Evolutionary conservation across 2,113 vertebrate genomes (phyloP).

Genomic region (Nibea coibor): DNA sequence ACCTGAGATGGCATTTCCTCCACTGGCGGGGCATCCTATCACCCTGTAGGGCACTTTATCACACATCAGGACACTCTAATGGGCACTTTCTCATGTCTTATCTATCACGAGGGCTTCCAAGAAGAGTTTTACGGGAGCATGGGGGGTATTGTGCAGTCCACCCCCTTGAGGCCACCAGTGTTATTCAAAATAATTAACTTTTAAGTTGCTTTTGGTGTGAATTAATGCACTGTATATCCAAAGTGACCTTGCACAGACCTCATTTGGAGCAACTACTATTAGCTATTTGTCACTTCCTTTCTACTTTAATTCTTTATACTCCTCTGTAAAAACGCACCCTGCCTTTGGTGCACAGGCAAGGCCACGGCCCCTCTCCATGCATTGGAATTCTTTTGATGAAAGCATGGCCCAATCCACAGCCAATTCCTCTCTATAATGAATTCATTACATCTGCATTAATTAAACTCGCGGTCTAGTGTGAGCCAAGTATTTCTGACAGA

Average conservation of each 20-base stretch:
- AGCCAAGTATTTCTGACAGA: slow-evolving; percentile 75
- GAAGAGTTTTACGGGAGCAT: too few relatives aligned
- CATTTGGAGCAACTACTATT: not conserved
- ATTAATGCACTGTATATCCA: not conserved
- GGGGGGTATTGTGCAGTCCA: too few relatives aligned
- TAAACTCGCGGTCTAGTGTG: slow-evolving; percentile 62
- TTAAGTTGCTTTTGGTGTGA: not conserved
- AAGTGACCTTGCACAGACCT: slow-evolving; percentile 24
- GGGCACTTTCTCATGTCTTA: too few relatives aligned
- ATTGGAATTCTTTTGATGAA: slow-evolving; percentile 66
- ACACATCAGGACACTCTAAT: too few relatives aligned
- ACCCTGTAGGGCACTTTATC: too few relatives aligned
- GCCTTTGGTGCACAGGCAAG: slow-evolving; percentile 36
- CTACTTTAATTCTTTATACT: slow-evolving; percentile 28
- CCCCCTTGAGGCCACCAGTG: too few relatives aligned
- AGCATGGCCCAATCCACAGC: slow-evolving; percentile 65
- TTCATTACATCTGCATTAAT: slow-evolving; percentile 82
- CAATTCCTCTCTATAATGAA: slow-evolving; percentile 75
- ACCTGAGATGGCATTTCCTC: too few relatives aligned
- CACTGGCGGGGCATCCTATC: too few relatives aligned
- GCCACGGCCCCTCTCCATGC: slow-evolving; percentile 47
- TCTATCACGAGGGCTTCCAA: too few relatives aligned
- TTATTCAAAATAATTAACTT: not conserved
- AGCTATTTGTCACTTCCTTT: slow-evolving; percentile 50
- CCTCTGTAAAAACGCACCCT: slow-evolving; percentile 41